Evolutionary conservation across 1,140 invertebrate species (phyloP).

Genomic region (Ridgeia piscesae): DNA sequence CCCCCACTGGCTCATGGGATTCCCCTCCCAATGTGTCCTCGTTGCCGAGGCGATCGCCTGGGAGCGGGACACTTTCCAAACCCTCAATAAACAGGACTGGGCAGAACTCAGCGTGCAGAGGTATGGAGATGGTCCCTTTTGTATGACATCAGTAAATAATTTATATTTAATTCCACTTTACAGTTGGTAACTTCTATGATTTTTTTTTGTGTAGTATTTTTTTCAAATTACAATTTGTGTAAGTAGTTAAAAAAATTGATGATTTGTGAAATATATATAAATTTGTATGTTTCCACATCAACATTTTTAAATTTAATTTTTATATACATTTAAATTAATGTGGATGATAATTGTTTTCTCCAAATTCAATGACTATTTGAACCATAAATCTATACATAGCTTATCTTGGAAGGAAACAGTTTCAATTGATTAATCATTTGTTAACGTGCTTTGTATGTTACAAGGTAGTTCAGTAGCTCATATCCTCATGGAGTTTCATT

Average conservation of each 20-base stretch:
- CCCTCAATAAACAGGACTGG: conserved; percentile 39
- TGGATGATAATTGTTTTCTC: too few species aligned
- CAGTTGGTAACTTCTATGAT: neutral
- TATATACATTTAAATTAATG: too few species aligned
- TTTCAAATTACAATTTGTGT: too few species aligned
- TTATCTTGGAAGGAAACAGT: neutral
- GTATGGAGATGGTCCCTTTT: conserved; percentile 13
- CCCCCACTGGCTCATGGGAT: conserved; percentile 51
- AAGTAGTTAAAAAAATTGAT: too few species aligned
- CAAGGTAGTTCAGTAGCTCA: neutral
- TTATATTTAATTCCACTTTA: neutral
- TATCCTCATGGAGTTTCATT: neutral
- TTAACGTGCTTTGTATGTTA: neutral
- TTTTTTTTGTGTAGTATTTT: neutral
- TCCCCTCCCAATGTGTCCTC: conserved; percentile 50
- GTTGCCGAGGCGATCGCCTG: conserved; percentile 51
- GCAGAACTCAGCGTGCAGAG: conserved; percentile 10
- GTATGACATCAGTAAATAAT: too few species aligned
- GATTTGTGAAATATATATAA: too few species aligned
- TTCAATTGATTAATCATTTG: neutral
- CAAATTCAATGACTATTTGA: too few species aligned
- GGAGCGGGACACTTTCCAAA: conserved; percentile 39
- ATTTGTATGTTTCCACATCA: too few species aligned
- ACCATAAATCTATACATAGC: neutral
- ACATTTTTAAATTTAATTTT: too few species aligned